Percentiles rank a stretch among this genome's conserved stretches.
These are phyloP conservation scores for Butorides virescens DNA, from an alignment of 2,113 vertebrate species.

Conservation along the genomic window DNA sequence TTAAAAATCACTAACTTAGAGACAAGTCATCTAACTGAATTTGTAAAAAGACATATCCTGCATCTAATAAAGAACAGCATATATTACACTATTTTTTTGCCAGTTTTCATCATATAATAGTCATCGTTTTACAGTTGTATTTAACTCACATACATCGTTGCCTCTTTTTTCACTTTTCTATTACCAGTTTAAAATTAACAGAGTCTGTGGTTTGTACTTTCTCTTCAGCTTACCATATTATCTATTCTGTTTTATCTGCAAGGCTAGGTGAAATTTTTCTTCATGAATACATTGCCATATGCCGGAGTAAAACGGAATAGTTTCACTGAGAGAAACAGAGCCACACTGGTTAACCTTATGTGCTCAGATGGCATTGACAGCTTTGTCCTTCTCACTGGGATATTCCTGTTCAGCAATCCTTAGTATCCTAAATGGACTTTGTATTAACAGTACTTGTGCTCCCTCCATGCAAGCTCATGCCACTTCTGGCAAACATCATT, in stretches of 20 bases:
- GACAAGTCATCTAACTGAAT: not conserved
- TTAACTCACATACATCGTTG: not conserved
- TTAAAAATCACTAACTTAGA: constrained; percentile 1
- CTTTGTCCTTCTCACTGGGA: not conserved
- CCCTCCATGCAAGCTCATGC: not conserved
- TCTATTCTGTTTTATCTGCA: constrained; percentile 51
- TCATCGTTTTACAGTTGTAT: not conserved
- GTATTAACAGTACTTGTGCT: not conserved
- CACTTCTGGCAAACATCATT: not conserved
- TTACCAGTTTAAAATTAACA: constrained; percentile 6
- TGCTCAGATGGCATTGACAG: not conserved
- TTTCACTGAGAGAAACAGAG: not conserved
- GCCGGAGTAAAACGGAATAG: not conserved
- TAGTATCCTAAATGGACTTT: not conserved
- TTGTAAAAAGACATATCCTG: not conserved
- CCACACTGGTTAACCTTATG: not conserved
- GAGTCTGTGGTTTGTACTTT: not conserved
- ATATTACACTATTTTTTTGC: not conserved
- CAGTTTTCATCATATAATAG: not conserved
- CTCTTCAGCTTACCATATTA: not conserved
- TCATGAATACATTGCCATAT: not conserved
- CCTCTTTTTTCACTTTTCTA: not conserved
- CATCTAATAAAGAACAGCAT: not conserved
- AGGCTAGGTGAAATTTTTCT: constrained; percentile 4
- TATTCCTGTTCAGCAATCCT: not conserved